Evolutionary conservation across 2,113 vertebrate genomes (phyloP).

Genomic region (Turnix velox): DNA sequence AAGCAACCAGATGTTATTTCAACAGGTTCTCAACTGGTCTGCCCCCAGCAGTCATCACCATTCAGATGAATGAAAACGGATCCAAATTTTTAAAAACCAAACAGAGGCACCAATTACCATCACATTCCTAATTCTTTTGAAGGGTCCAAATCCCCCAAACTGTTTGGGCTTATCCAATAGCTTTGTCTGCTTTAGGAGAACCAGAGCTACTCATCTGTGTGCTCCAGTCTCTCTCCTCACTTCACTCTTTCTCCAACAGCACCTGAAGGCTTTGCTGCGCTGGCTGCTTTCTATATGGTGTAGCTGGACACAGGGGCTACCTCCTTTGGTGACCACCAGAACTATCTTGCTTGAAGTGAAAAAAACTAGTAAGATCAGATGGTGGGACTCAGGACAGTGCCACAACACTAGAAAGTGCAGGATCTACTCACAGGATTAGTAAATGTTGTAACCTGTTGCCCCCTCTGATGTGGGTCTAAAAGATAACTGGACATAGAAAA

Average conservation of each 20-base stretch:
- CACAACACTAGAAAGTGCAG: background rate
- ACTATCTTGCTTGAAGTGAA: background rate
- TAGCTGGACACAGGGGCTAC: background rate
- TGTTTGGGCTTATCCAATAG: background rate
- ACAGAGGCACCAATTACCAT: background rate
- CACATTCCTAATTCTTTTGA: background rate
- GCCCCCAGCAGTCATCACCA: background rate
- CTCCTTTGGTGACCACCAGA: background rate
- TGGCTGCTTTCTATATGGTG: background rate
- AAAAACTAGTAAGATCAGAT: background rate
- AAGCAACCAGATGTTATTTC: slow-evolving; percentile 1
- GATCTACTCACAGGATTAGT: background rate
- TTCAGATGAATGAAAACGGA: background rate
- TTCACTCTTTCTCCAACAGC: background rate
- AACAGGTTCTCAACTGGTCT: background rate
- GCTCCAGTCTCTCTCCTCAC: background rate
- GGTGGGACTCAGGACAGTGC: background rate
- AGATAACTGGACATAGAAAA: slow-evolving; percentile 5
- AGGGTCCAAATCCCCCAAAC: background rate
- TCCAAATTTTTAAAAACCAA: background rate
- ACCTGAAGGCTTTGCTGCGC: background rate
- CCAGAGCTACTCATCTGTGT: background rate
- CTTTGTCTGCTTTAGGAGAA: background rate
- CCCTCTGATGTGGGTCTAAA: background rate
- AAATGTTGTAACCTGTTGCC: background rate